Base-by-base conservation (phyloP, 1,140 invertebrate species). In the Sycophaga agraensis region DNA sequence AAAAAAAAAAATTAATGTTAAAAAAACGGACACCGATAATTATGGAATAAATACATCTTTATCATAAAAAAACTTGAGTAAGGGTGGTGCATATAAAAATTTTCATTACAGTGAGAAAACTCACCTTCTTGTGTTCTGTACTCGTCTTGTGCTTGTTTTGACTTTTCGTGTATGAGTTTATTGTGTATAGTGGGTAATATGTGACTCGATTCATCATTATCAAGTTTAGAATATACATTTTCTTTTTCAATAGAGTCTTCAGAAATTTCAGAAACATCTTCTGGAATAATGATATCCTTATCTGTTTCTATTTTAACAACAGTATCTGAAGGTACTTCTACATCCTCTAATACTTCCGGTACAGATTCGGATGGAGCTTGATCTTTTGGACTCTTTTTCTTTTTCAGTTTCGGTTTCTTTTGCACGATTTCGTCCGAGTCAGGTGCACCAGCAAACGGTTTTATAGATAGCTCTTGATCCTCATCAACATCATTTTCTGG, bases 301-400 rank as follows among this genome's bases (percentile, higher is more conserved):
- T 83, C 74, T 43, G 75, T 70, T 65, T 81, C 78, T 58, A 81
- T 81, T 1, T 58, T 59, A 14, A 54, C 53, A 31, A 31, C 11
- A 6, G 5, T 31, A 6, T 31, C 28, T 31, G 28, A 6, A 14
- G 4, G 7, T 39, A 39, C 35, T 39, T 4, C 14, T 39, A 39
- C 35, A 7, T 31, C 28, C 28, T 6, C 28, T 31, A 11, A 6
- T 11, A 31, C 28, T 31, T 31, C 28, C n/a, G n/a, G n/a, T n/a
- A n/a, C n/a, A n/a, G n/a, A n/a, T n/a, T n/a, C n/a, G n/a, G n/a
- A n/a, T n/a, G n/a, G n/a, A n/a, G n/a, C n/a, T n/a, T n/a, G n/a
- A n/a, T n/a, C n/a, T n/a, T n/a, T n/a, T n/a, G n/a, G n/a, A n/a
- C n/a, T 31, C 28, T 31, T 31, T 31, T 31, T 31, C 28, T 14